These are phyloP conservation scores for Heliconius himera DNA, from an alignment of 1,140 invertebrate species.

Conservation along the genomic window DNA sequence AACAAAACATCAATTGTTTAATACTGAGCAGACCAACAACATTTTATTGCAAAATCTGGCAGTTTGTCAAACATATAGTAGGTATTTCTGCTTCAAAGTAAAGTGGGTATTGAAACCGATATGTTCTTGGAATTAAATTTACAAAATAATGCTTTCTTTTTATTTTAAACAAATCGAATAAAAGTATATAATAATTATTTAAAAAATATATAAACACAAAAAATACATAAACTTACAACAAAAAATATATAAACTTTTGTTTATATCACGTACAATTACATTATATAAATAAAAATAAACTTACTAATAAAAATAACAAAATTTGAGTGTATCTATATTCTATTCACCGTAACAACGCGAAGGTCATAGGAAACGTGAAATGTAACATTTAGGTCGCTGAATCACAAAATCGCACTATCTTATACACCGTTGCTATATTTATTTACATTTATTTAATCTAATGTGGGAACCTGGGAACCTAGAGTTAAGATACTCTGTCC, in stretches of 20 bases:
- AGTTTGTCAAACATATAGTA: not conserved
- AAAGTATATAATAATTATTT: not conserved
- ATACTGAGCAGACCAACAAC: not conserved
- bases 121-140: not conserved
- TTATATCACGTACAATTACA: too few relatives aligned
- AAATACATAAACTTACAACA: too few relatives aligned
- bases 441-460: not conserved
- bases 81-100: not conserved
- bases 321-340: not conserved
- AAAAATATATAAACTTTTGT: too few relatives aligned
- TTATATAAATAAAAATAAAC: not conserved
- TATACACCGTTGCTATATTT: not conserved
- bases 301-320: not conserved
- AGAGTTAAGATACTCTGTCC: too few relatives aligned
- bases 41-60: not conserved
- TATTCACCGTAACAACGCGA: not conserved
- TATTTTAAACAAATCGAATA: not conserved
- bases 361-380: not conserved
- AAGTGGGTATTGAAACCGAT: not conserved
- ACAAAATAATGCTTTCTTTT: not conserved
- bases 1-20: not conserved
- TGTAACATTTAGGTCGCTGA: not conserved
- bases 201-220: too few relatives aligned
- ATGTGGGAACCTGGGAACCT: not conserved
- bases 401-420: not conserved